Evolutionary conservation across 2,888 invertebrate genomes (phyloP).

Genomic region (Agelastica alni): DNA sequence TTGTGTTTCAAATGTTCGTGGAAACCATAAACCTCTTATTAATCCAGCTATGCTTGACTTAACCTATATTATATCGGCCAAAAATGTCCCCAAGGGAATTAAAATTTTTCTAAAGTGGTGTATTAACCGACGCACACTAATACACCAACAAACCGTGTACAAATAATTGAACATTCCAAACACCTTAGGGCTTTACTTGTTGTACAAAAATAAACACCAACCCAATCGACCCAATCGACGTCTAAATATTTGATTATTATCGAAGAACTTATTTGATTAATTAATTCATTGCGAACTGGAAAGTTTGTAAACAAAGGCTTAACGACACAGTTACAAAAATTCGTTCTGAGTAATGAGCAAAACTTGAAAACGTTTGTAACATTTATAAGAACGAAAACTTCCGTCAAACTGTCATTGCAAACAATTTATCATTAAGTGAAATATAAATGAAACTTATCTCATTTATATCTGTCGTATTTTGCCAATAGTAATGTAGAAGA

Average conservation of each 20-base stretch:
- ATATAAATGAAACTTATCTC: constrained; percentile 31
- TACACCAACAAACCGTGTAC: not conserved
- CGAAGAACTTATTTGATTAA: constrained; percentile 6
- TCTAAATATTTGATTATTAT: no score
- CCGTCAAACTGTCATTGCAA: constrained; percentile 23
- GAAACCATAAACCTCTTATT: no score
- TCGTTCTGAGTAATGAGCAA: constrained; percentile 13
- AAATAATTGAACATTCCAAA: not conserved
- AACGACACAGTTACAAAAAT: constrained; percentile 8
- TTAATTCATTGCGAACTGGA: constrained; percentile 5
- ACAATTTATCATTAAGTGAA: constrained; percentile 29
- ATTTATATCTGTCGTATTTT: constrained; percentile 24
- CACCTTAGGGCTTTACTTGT: not conserved
- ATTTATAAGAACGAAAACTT: constrained; percentile 27
- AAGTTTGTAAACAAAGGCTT: constrained; percentile 13
- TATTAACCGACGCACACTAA: no score
- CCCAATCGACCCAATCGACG: not conserved
- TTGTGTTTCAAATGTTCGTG: no score
- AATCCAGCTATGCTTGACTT: no score
- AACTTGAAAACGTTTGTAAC: constrained; percentile 21
- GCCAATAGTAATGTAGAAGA: constrained; percentile 11
- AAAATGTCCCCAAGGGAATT: no score
- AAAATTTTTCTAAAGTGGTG: no score
- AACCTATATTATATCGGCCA: no score
- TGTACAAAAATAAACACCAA: not conserved